Base-by-base conservation (phyloP, 2,113 vertebrate genomes). In the Pandion haliaetus region DNA sequence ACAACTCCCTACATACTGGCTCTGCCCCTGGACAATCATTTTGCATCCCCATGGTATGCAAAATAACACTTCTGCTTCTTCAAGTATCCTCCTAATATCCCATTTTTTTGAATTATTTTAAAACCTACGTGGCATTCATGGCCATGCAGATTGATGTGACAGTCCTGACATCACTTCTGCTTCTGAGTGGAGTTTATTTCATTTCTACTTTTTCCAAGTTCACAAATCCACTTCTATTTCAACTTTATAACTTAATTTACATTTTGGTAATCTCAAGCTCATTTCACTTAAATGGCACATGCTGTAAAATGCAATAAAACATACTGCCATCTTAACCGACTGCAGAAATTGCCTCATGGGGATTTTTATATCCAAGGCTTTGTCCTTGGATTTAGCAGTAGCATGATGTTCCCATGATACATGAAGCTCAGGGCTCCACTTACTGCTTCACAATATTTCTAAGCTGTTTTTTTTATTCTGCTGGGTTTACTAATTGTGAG, bases 311-410 rank as follows among this genome's bases (percentile, higher is more conserved):
- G 3, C 79, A 88, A 12, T 69, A 54, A 58, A 83, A 42, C 72
- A 49, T 26, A 17, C 0, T 62, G 77, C 38, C 82, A 84, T 67
- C 72, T 78, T 45, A 78, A 55, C 5, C 45, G 49, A 25, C 72
- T 67, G 55, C 14, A 63, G 57, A 31, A 84, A 95, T 70, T 49
- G 77, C 69, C 86, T 93, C 14, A 1, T 9, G 55, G 62, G 71
- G 58, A 45, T 58, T 88, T 88, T 62, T 66, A 86, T 8, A 91
- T 45, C 38, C 36, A 50, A 59, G 36, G 55, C 76, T 86, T 83
- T 66, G 54, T 66, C 86, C 82, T 72, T 62, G 82, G 14, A 61
- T 86, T 72, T 38, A 83, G 93, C 86, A 93, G 63, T 32, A 86
- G 45, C 76, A 8, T 36, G n/a, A 74, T 91, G 91, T 81, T 88